phyloP scores from a whole-genome alignment of 2,797 vertebrate genomes.

The Sphenopsis melanotis region DNA sequence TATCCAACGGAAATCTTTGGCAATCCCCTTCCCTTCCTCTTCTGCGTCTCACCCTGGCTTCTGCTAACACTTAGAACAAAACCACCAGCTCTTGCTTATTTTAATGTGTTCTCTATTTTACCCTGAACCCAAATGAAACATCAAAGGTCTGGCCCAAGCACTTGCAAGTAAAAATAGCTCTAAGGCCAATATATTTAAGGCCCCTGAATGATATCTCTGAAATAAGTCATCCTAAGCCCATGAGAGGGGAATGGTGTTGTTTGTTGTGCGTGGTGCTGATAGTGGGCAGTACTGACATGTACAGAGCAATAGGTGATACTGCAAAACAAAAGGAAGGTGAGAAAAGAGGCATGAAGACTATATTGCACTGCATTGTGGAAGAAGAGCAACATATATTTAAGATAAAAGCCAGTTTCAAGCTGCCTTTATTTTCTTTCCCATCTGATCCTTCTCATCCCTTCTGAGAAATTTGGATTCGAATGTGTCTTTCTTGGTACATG shows the following conservation, averaged over 20 bases:
- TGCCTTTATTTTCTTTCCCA: background rate
- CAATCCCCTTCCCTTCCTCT: slow-evolving; percentile 23
- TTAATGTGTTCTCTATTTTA: background rate
- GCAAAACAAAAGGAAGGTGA: slow-evolving; percentile 15
- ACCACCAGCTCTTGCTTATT: slow-evolving; percentile 12
- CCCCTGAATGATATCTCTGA: background rate
- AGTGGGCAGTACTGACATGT: slow-evolving; percentile 14
- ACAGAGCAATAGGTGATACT: background rate
- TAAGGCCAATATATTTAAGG: slow-evolving; percentile 27
- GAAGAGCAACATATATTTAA: background rate
- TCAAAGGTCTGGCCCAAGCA: slow-evolving; percentile 12
- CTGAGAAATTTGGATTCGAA: background rate
- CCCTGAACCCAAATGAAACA: background rate
- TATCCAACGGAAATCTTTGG: slow-evolving; percentile 7
- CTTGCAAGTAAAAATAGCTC: slow-evolving; percentile 31
- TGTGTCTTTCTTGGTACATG: accelerated
- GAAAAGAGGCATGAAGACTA: background rate
- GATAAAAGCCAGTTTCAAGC: background rate
- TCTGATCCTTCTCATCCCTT: background rate
- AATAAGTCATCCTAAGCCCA: slow-evolving; percentile 5
- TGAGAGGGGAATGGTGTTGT: background rate
- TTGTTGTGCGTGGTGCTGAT: background rate
- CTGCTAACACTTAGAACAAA: slow-evolving; percentile 25
- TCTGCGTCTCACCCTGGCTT: background rate
- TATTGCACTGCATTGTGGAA: background rate